These are phyloP conservation scores for Cephus pygmeus DNA, from an alignment of 2,888 invertebrate genomes.

Conservation along the genomic window DNA sequence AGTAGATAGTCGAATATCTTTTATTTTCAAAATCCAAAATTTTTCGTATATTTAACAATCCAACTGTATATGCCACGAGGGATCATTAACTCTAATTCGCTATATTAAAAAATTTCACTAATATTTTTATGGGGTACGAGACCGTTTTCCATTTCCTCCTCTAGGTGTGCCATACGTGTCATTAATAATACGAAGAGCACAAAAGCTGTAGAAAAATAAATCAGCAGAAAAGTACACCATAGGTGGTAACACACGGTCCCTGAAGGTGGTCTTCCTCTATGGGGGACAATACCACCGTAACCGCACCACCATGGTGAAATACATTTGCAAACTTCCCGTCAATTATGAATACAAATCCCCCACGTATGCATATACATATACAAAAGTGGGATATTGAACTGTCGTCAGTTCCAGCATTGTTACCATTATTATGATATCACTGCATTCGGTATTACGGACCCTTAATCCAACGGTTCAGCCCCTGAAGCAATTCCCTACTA, in stretches of 20 bases:
- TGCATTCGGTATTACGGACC: background rate
- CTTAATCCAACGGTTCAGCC: background rate
- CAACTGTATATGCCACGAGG: background rate
- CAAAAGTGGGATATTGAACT: background rate
- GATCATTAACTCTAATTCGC: background rate
- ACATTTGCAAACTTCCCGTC: background rate
- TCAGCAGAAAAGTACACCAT: conserved; percentile 23
- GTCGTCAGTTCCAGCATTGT: background rate
- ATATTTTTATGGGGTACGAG: background rate
- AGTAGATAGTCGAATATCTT: too few relatives aligned
- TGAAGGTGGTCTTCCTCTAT: conserved; percentile 21
- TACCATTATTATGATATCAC: background rate
- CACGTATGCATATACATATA: background rate
- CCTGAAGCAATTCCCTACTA: background rate
- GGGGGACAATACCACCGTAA: conserved; percentile 27
- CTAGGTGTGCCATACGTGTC: conserved; percentile 4
- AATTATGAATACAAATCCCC: background rate
- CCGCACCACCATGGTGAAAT: conserved; percentile 24
- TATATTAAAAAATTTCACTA: background rate
- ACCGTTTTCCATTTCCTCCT: background rate
- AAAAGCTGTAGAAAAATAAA: conserved; percentile 21
- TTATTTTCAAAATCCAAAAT: background rate
- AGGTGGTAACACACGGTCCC: conserved; percentile 25
- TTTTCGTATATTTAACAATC: background rate
- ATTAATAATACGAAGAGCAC: conserved; percentile 14